A percentile compares a stretch with the other conserved stretches of the same genome.
Conservation (phyloP, 2,113 vertebrate species). For the Falcunculus frontatus region DNA sequence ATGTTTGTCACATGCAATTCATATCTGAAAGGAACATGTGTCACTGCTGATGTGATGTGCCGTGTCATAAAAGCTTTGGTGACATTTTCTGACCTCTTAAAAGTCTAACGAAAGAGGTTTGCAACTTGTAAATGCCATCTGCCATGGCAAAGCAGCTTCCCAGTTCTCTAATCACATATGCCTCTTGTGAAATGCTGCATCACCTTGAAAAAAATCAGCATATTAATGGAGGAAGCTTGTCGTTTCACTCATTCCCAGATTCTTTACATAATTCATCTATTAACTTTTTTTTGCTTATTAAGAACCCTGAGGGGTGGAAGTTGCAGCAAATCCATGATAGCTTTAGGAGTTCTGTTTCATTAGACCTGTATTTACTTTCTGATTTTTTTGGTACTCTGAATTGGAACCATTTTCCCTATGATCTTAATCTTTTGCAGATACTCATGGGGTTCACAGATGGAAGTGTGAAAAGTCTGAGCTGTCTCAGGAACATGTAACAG, state of each 20-base stretch:
- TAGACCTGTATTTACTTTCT: conserved; percentile 10
- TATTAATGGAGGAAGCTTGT: conserved; percentile 34
- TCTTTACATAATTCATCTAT: conserved; percentile 38
- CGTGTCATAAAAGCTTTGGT: conserved; percentile 29
- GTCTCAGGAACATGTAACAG: not conserved
- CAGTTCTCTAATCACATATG: not conserved
- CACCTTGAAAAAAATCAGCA: not conserved
- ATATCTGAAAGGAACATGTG: not conserved
- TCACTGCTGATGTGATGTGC: conserved; percentile 19
- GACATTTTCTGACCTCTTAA: conserved; percentile 37
- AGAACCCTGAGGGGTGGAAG: not conserved
- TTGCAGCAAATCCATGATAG: conserved; percentile 2
- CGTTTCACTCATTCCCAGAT: conserved; percentile 3
- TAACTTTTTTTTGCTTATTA: conserved; percentile 17
- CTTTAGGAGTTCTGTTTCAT: conserved; percentile 30
- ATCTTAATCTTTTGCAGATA: not conserved
- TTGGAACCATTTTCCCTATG: not conserved
- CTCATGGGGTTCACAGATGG: not conserved
- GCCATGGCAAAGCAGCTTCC: not conserved
- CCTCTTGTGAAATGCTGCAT: conserved; percentile 36
- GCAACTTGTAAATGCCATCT: conserved; percentile 17
- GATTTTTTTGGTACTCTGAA: conserved; percentile 27
- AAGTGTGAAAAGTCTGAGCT: not conserved
- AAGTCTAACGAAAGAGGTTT: not conserved
- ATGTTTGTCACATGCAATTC: not conserved